phyloP scores from a whole-genome alignment of 2,113 vertebrate species.

The Gorsachius goisagi region DNA sequence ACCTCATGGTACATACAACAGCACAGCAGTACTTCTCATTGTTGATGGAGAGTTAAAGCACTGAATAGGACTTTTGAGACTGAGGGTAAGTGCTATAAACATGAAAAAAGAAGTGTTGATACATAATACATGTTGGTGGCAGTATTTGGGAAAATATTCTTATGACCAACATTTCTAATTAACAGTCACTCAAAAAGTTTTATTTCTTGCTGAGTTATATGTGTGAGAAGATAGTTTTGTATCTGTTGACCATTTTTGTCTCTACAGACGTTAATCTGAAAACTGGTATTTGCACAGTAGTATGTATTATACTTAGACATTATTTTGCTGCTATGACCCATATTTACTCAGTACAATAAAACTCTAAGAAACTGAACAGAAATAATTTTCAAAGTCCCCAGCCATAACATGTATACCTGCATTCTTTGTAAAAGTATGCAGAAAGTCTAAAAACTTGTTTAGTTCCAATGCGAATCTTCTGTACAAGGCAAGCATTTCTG shows the following conservation, averaged over 20 bases:
- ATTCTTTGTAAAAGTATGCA: not conserved
- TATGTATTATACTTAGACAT: accelerated
- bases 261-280: not conserved
- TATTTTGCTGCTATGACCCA: not conserved
- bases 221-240: not conserved
- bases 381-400: not conserved
- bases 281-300: not conserved
- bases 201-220: not conserved
- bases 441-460: not conserved
- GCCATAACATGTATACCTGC: not conserved
- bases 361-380: not conserved
- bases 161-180: not conserved
- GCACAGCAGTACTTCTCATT: accelerated
- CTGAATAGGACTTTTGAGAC: not conserved
- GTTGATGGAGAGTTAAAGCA: accelerated
- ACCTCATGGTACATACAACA: not conserved
- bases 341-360: not conserved
- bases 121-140: not conserved
- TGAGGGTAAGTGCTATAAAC: not conserved
- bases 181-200: not conserved
- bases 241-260: not conserved
- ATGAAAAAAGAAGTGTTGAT: not conserved
- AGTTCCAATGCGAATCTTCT: not conserved
- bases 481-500: not conserved
- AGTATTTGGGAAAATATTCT: not conserved